Base-by-base conservation (phyloP, 2,113 vertebrate genomes). In the Promerops cafer region DNA sequence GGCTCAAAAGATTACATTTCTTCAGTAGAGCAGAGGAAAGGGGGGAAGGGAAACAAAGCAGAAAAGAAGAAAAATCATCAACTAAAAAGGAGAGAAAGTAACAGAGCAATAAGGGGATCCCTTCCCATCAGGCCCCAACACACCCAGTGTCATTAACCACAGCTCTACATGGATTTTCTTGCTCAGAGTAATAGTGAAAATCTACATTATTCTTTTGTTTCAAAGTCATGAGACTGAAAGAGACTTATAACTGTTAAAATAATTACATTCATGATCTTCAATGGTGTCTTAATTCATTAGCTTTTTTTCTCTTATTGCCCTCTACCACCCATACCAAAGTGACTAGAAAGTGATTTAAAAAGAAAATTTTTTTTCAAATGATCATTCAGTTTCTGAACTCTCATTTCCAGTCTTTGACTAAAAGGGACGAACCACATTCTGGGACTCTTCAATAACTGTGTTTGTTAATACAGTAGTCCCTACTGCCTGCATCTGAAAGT, bases 41-140 rank as follows among this genome's bases (percentile, higher is more conserved):
- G 23, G 10, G 3, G 3, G 6, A 13, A 11, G 11, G 6, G 5
- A 16, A 66, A n/a, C 1, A 1, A n/a, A 6, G 5, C n/a, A 64
- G 65, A 30, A 59, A 59, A 64, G 11, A 42, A 35, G 18, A n/a
- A 65, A 65, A 53, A 16, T 19, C 11, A 23, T 49, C 23, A 53
- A 1, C 13, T 10, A 24, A 37, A 33, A 63, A 47, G n/a, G 37
- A 79, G 8, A 6, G 8, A 65, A 66, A 35, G 8, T 35, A 69
- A 35, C 30, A 70, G 28, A 18, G 16, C 21, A 71, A 8, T 6
- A 71, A 61, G 66, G 16, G 10, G 15, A 56, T n/a, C 22, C 26
- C 35, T 60, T 65, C 39, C 50, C 27, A 54, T 22, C 3, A 1
- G 9, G 20, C 33, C n/a, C 13, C 33, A 53, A 37, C 30, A 59